Evolutionary conservation across 2,113 vertebrate genomes (phyloP).

Genomic region (Rallus limicola): DNA sequence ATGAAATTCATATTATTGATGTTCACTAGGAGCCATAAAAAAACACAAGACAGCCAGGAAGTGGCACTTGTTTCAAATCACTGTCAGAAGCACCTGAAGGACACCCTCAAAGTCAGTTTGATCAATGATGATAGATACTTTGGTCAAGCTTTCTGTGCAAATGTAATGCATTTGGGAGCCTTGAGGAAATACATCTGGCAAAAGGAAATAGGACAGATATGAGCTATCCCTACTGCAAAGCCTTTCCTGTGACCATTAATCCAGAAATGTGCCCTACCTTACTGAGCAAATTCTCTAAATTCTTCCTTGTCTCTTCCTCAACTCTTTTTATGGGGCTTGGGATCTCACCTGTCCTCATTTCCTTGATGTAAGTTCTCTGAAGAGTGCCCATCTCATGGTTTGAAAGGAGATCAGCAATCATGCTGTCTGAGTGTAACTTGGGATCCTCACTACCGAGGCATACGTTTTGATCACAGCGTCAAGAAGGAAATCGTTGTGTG

Average conservation of each 20-base stretch:
- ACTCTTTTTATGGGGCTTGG: not conserved
- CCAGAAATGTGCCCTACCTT: not conserved
- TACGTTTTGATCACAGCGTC: not conserved
- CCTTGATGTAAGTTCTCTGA: not conserved
- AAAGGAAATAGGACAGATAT: slow-evolving; percentile 32
- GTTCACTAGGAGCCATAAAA: slow-evolving; percentile 72
- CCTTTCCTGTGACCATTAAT: not conserved
- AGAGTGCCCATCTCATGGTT: not conserved
- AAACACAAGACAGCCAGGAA: slow-evolving; percentile 64
- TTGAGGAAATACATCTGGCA: slow-evolving; percentile 64
- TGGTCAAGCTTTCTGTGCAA: slow-evolving; percentile 33
- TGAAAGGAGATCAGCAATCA: not conserved
- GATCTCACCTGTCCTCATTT: not conserved
- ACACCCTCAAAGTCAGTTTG: slow-evolving; percentile 72
- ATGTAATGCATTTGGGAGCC: slow-evolving; percentile 55
- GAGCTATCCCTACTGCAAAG: not conserved
- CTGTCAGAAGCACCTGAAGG: slow-evolving; percentile 70
- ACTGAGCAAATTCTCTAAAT: not conserved
- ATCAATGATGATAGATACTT: slow-evolving; percentile 60
- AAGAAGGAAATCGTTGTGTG: not conserved
- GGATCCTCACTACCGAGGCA: not conserved
- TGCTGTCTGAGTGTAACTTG: not conserved
- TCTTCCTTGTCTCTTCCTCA: not conserved
- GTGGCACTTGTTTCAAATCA: slow-evolving; percentile 73
- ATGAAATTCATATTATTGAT: slow-evolving; percentile 82